Conservation (phyloP, 2,113 vertebrate species). For the Xenopus laevis region DNA sequence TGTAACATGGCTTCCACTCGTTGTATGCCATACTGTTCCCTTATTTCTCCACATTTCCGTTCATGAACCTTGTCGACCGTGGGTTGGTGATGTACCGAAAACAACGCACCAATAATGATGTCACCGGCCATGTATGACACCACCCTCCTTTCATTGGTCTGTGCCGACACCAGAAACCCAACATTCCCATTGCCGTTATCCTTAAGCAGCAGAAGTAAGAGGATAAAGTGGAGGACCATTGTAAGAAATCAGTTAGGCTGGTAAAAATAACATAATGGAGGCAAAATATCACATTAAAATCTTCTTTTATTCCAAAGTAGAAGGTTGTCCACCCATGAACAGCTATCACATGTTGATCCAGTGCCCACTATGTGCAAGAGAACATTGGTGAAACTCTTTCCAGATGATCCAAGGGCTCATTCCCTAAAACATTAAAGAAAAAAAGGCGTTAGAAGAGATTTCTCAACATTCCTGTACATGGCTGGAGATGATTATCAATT, state of each 20-base stretch:
- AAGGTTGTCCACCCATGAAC: constrained; percentile 46
- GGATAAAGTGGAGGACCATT: constrained; percentile 76
- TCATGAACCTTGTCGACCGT: constrained; percentile 96
- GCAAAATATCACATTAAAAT: constrained; percentile 23
- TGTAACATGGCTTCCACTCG: constrained; percentile 96
- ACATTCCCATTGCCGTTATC: constrained; percentile 67
- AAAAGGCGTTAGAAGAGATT: no score
- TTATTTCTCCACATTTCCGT: constrained; percentile 90
- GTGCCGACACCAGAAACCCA: constrained; percentile 64
- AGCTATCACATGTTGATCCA: constrained; percentile 51
- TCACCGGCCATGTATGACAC: constrained; percentile 92
- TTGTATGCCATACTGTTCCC: constrained; percentile 97
- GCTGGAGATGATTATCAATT: no score
- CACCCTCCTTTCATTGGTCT: constrained; percentile 85
- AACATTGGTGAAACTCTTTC: constrained; percentile 49
- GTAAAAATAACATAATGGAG: constrained; percentile 64
- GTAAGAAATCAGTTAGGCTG: constrained; percentile 58
- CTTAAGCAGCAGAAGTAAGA: constrained; percentile 66
- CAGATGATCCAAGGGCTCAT: constrained; percentile 57
- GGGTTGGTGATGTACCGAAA: constrained; percentile 96
- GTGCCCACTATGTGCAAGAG: constrained; percentile 46
- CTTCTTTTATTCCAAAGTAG: constrained; percentile 44
- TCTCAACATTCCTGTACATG: no score
- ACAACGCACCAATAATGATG: constrained; percentile 95
- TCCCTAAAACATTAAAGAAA: constrained; percentile 57